Base-by-base conservation (phyloP, 2,888 invertebrate genomes). In the Poecilus cupreus region DNA sequence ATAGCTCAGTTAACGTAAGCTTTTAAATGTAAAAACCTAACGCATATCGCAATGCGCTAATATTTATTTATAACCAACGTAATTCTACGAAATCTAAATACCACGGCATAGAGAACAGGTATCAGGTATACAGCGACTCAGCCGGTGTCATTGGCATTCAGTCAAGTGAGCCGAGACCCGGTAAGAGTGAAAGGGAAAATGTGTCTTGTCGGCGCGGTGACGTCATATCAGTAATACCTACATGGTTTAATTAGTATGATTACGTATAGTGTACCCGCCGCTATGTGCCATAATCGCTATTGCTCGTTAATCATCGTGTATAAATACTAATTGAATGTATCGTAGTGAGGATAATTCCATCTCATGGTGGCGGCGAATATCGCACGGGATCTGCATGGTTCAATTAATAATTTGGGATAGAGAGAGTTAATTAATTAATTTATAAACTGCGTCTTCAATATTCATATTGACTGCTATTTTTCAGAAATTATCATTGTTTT, bases 121-220 rank as follows among this genome's bases (percentile, higher is more conserved):
- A 68, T 68, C 37, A 64, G 11, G 32, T 32, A 64, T 24, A 20
- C 51, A 4, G 13, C 60, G 11, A 20, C 20, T 2, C 24, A 10
- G 60, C 13, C 13, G 64, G 64, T 68, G 64, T 68, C 39, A 68
- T 68, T 68, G 64, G 64, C 64, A 68, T 68, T 37, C 64, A 68
- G 64, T 32, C 60, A 20, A 54, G 37, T 68, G 64, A 32, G 32
- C 32, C 32, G 32, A 32, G 32, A 32, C 32, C 18, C 37, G 13
- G 37, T 37, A 37, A 60, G 32, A 68, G 64, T 68, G 64, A 68
- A 68, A 68, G 64, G 64, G 37, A 68, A 18, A 68, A 68, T 68
- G 18, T 68, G 64, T 51, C 46, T 46, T 46, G 46, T n/a, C 13
- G 46, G n/a, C n/a, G 18, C 20, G 37, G 18, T 68, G 64, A 68